Evolutionary conservation across 2,888 invertebrate species (phyloP).

Genomic region (Eugnorisma glareosa): DNA sequence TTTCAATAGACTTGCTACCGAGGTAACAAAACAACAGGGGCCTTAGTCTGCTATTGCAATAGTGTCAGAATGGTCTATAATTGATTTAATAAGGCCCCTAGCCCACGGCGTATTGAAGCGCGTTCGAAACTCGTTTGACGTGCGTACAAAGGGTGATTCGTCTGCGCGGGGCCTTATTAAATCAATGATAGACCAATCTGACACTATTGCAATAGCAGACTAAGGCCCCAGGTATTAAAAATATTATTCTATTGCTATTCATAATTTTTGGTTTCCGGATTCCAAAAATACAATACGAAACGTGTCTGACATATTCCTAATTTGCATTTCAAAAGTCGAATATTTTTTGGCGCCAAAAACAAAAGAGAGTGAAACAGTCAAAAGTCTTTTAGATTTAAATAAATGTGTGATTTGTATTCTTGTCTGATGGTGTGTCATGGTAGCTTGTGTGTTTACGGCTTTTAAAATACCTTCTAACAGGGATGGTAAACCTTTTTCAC

Average conservation of each 20-base stretch:
- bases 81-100: too few species aligned
- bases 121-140: too few species aligned
- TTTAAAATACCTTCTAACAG: slow-evolving; percentile 49
- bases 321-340: slow-evolving; percentile 29
- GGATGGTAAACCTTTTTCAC: background rate
- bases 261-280: background rate
- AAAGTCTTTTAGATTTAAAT: slow-evolving; percentile 31
- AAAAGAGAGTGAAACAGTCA: slow-evolving; percentile 21
- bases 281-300: background rate
- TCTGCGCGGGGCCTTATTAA: too few species aligned
- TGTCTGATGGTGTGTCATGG: slow-evolving; percentile 5
- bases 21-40: background rate
- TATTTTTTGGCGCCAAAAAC: slow-evolving; percentile 20
- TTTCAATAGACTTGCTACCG: background rate
- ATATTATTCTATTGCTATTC: background rate
- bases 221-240: too few species aligned
- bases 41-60: too few species aligned
- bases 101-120: too few species aligned
- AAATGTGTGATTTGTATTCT: slow-evolving; percentile 46
- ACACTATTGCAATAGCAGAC: too few species aligned
- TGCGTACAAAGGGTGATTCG: too few species aligned
- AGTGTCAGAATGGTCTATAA: too few species aligned
- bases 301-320: slow-evolving; percentile 1
- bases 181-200: too few species aligned
- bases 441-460: slow-evolving; percentile 31